A percentile compares a stretch with the other conserved stretches of the same genome.
phyloP scores from a whole-genome alignment of 2,888 invertebrate genomes.

The Congeria kusceri region DNA sequence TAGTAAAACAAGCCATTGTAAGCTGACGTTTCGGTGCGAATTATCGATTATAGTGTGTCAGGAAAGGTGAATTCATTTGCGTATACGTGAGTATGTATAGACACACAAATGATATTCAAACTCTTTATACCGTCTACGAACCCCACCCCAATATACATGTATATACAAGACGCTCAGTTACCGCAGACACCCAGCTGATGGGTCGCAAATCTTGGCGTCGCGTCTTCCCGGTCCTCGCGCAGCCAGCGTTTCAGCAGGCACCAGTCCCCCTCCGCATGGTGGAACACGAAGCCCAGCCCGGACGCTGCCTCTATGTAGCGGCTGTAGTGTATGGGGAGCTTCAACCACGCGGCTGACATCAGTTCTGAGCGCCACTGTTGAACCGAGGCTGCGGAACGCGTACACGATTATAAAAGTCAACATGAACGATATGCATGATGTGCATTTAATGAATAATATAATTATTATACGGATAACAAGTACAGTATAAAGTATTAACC shows the following conservation, averaged over 20 bases:
- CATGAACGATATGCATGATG: too few species aligned
- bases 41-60: too few species aligned
- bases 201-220: constrained; percentile 80
- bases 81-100: too few species aligned
- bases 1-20: too few species aligned
- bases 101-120: too few species aligned
- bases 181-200: constrained; percentile 84
- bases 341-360: constrained; percentile 77
- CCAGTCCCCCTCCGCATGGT: constrained; percentile 80
- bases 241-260: constrained; percentile 81
- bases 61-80: too few species aligned
- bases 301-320: constrained; percentile 75
- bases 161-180: too few species aligned
- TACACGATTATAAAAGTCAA: too few species aligned
- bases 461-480: too few species aligned
- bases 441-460: too few species aligned
- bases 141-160: background rate
- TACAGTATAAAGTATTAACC: too few species aligned
- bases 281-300: constrained; percentile 79
- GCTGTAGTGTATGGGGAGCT: constrained; percentile 75
- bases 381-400: constrained; percentile 48
- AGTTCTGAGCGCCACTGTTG: constrained; percentile 70
- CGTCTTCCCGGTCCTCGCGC: constrained; percentile 49
- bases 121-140: background rate
- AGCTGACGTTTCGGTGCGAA: too few species aligned